phyloP scores from a whole-genome alignment of 1,140 invertebrate genomes.

The Cyclina sinensis region DNA sequence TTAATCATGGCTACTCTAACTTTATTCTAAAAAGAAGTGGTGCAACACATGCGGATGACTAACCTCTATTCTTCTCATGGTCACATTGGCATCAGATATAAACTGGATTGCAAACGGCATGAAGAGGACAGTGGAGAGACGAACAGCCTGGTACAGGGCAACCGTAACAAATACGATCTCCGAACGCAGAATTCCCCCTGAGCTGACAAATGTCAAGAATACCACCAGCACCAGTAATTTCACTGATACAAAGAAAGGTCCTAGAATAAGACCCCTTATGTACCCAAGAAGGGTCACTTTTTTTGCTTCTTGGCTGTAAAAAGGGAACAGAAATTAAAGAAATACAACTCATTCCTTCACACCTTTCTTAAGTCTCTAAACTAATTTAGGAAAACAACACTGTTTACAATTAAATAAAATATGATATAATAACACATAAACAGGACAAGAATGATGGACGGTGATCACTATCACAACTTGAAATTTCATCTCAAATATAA shows the following conservation, averaged over 20 bases:
- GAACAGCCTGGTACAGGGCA: slow-evolving; percentile 76
- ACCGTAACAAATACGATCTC: slow-evolving; percentile 80
- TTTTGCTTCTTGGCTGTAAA: slow-evolving; percentile 79
- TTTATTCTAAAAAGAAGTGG: too few relatives aligned
- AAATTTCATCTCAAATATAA: too few relatives aligned
- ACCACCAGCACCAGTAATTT: slow-evolving; percentile 84
- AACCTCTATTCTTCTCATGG: slow-evolving; percentile 85
- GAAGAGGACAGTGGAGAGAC: slow-evolving; percentile 78
- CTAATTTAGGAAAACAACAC: too few relatives aligned
- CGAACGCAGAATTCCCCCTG: slow-evolving; percentile 74
- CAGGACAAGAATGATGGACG: too few relatives aligned
- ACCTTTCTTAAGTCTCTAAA: too few relatives aligned
- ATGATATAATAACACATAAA: too few relatives aligned
- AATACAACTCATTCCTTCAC: too few relatives aligned
- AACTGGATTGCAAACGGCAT: slow-evolving; percentile 81
- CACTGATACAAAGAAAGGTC: slow-evolving; percentile 80
- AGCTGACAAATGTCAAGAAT: slow-evolving; percentile 76
- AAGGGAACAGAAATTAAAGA: neutral
- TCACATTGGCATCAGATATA: slow-evolving; percentile 83
- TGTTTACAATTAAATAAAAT: too few relatives aligned
- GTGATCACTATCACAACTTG: too few relatives aligned
- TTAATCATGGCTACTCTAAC: too few relatives aligned
- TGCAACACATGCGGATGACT: slow-evolving; percentile 40
- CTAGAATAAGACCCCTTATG: slow-evolving; percentile 77
- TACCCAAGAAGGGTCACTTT: slow-evolving; percentile 73